Evolutionary conservation across 2,113 vertebrate genomes (phyloP), one percentile per base, ranked within the genome.

Genomic region (Erythrocercus mccallii): DNA sequence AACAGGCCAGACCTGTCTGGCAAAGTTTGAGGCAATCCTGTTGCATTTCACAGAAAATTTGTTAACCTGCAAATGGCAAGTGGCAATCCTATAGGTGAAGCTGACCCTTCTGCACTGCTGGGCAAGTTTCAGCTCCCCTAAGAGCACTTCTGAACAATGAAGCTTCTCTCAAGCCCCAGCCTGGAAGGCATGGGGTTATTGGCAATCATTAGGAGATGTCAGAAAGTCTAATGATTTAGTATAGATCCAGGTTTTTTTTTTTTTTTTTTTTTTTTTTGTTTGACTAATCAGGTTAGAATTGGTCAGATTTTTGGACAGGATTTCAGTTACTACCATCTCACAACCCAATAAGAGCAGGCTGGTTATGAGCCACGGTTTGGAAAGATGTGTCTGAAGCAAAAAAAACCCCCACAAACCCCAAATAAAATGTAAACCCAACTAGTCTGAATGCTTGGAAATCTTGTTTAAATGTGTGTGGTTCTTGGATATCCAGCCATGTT

Each of bases 321-420:
- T 47, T 58, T 72, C 57, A 54, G 50, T 22, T 13, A 1, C 74
- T 69, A 30, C 33, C 25, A 14, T 57, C 25, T 61, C 61, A 68
- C 18, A 87, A 84, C 50, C 24, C 38, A 60, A 0, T n/a, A 80
- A 70, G 21, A 62, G 64, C 70, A 80, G 58, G 14, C 21, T 73
- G 35, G 12, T 87, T 91, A 56, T 0, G 11, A 86, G 69, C 16
- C 31, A 45, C 6, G 25, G 4, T 56, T 76, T 68, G 66, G 25
- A 68, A 82, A 76, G 20, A 71, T 0, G 0, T 28, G 20, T 6
- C 19, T n/a, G 38, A 71, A 87, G 19, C 0, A n/a, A 53, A 74
- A 68, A 64, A 70, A 53, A 57, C n/a, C n/a, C n/a, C n/a, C n/a
- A n/a, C n/a, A n/a, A n/a, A n/a, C n/a, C n/a, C n/a, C n/a, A n/a